These are phyloP conservation scores for Probosciger aterrimus DNA, from an alignment of 2,113 vertebrate genomes.

Conservation along the genomic window DNA sequence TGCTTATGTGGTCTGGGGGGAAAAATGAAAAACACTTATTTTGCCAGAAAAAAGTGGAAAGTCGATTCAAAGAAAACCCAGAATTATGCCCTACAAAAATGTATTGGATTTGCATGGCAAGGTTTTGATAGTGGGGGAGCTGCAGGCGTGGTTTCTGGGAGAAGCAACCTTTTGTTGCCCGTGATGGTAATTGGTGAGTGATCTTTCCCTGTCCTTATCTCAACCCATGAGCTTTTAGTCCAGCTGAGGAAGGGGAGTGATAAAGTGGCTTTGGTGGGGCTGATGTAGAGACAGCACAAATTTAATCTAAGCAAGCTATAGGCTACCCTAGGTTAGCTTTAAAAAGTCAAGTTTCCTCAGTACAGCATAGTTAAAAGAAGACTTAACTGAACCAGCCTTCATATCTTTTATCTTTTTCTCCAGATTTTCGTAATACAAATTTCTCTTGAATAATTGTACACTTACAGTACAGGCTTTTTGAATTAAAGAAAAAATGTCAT, in stretches of 20 bases:
- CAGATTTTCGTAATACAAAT: background rate
- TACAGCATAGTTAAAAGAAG: background rate
- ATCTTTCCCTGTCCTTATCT: background rate
- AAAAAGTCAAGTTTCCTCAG: background rate
- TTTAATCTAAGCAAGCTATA: background rate
- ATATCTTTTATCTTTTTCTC: background rate
- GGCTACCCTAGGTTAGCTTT: background rate
- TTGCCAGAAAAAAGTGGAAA: constrained; percentile 5
- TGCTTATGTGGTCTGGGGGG: background rate
- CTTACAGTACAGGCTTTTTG: background rate
- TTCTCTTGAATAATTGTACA: background rate
- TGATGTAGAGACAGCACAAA: background rate
- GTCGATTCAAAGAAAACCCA: background rate
- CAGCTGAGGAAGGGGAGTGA: background rate
- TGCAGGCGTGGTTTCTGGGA: background rate
- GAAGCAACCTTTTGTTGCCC: background rate
- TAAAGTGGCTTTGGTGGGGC: background rate
- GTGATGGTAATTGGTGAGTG: background rate
- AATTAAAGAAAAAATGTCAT: background rate
- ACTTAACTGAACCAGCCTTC: background rate
- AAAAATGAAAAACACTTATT: background rate
- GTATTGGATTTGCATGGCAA: background rate
- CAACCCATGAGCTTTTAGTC: background rate
- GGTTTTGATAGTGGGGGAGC: background rate
- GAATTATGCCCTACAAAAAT: background rate